Evolutionary conservation across 2,888 invertebrate species (phyloP), one percentile per base, ranked within the genome.

Genomic region (Tenthredo livida): DNA sequence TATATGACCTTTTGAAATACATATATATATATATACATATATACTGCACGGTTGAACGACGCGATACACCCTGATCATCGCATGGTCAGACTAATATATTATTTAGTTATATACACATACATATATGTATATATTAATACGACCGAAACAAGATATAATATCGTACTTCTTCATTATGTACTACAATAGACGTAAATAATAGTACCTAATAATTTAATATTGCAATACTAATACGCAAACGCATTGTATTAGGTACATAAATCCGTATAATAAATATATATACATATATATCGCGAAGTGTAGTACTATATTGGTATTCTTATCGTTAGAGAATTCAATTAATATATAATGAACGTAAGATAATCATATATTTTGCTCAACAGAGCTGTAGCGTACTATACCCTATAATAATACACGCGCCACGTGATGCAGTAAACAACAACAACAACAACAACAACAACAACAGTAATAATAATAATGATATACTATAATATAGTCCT

Each of bases 301-400:
- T n/a, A 61, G 40, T 43, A 3, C 1, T 29, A 33, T 33, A 33
- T 33, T 47, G 15, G 47, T 47, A 33, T 21, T 61, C 61, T 80
- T 80, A 80, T 80, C 80, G 61, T 58, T 61, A 9, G 61, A 61
- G n/a, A 80, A 80, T 80, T 80, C 80, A 80, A 80, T 80, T 80
- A 80, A 80, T 61, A 80, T 40, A 40, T 80, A 80, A 80, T 21
- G 58, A 47, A 73, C 21, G 4, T 73, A 43, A 61, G 58, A 61
- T 73, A 73, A 80, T 61, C 37, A 40, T 40, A 40, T 40, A 54
- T 54, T 54, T 21, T 21, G 21, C 21, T 40, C 21, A 61, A n/a
- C n/a, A n/a, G n/a, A 58, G 40, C 61, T 33, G 15, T n/a, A 47
- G 33, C 7, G 7, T 37, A 37, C 29, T 29, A 6, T 54, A 54